Base-by-base conservation (phyloP, 2,888 invertebrate genomes). In the Glaucopsyche alexis region DNA sequence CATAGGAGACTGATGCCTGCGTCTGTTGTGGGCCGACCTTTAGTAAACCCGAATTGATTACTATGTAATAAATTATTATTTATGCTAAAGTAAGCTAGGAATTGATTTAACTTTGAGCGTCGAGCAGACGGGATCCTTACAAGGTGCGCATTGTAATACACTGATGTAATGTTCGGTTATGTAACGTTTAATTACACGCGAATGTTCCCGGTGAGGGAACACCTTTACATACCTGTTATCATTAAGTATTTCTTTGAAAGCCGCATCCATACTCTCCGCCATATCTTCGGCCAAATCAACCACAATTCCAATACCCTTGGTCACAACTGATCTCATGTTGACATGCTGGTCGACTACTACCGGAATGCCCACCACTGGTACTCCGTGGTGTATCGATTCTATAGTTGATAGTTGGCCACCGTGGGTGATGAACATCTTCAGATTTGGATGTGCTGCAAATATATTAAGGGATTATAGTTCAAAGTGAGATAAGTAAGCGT, bases 321-420 rank as follows among this genome's bases (percentile, higher is more conserved):
- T 74, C 0, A 77, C 79, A 2, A 86, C 86, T 2, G 83, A 79
- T 8, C 74, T 79, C 85, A 89, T 87, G 71, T 90, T 90, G 1
- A 86, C 76, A 50, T 81, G 76, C 76, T 91, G 90, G 66, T 91
- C 90, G 38, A 81, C 87, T 45, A 84, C 76, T 0, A 87, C 79
- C 2, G 90, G 90, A 1, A 90, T 78, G 9, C 90, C 90, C 0
- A 90, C 82, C 0, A 89, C 74, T 9, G 90, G 90, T n/a, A 89
- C 84, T n/a, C 87, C 90, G 52, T 81, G 85, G 75, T 90, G 85
- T 72, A 89, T 78, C 0, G 90, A 83, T 79, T 90, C 90, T 8
- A 85, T 85, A 0, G 86, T 87, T 0, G 90, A 90, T 0, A 90
- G 78, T 71, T 83, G 86, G 11, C 90, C 90, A n/a, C 90, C 90